These are phyloP conservation scores for Cotesia typhae DNA, from an alignment of 1,140 invertebrate species.

Conservation along the genomic window DNA sequence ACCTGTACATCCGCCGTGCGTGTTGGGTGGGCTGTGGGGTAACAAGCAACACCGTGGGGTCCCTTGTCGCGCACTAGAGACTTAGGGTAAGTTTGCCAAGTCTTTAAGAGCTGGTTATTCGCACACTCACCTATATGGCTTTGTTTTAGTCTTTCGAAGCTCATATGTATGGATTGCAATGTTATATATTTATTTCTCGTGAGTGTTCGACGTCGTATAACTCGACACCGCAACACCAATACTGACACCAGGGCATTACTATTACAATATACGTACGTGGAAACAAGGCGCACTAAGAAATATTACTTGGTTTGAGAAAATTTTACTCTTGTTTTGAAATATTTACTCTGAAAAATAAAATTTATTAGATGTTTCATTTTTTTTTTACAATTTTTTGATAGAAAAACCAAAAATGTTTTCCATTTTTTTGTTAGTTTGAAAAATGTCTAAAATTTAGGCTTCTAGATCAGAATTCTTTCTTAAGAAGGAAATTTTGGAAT, in stretches of 20 bases:
- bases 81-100: slow-evolving; percentile 29
- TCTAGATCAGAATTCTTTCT: no score
- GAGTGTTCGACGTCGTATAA: slow-evolving; percentile 36
- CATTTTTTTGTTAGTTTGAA: no score
- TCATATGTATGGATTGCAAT: background rate
- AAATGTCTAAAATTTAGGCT: no score
- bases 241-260: slow-evolving; percentile 10
- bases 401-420: no score
- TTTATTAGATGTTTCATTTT: no score
- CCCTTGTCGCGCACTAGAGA: background rate
- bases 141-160: slow-evolving; percentile 14
- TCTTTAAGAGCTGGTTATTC: background rate
- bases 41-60: slow-evolving; percentile 42
- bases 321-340: no score
- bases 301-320: no score
- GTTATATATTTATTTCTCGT: slow-evolving; percentile 4
- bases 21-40: slow-evolving; percentile 44
- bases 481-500: no score
- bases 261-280: background rate
- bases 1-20: slow-evolving; percentile 43
- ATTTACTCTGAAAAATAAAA: no score
- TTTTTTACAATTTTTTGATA: no score
- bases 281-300: no score
- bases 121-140: slow-evolving; percentile 11
- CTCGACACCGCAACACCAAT: slow-evolving; percentile 31